These are phyloP conservation scores for Eurytoma californica DNA, from an alignment of 2,888 invertebrate species.

Conservation along the genomic window DNA sequence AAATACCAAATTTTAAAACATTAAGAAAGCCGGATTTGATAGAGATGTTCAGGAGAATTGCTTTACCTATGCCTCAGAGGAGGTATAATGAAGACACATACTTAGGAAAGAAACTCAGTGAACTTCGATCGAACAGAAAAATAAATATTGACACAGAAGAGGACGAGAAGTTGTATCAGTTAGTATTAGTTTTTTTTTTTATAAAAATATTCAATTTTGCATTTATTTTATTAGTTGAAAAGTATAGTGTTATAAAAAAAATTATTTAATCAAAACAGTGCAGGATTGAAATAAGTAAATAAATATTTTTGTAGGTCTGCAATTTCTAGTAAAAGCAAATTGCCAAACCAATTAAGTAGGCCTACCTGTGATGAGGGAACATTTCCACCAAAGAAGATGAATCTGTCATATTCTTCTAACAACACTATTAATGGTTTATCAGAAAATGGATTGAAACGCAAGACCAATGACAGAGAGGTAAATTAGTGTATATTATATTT, in stretches of 20 bases:
- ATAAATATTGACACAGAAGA: conserved; percentile 54
- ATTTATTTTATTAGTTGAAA: background rate
- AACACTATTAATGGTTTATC: conserved; percentile 30
- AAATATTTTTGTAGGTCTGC: conserved; percentile 18
- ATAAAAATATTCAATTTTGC: background rate
- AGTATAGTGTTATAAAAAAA: background rate
- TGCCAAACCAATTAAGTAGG: background rate
- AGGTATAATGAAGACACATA: conserved; percentile 55
- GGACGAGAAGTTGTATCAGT: conserved; percentile 54
- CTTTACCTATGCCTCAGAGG: conserved; percentile 69
- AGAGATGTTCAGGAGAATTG: conserved; percentile 67
- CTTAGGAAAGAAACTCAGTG: conserved; percentile 61
- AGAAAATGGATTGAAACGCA: conserved; percentile 47
- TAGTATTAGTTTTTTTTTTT: conserved; percentile 48
- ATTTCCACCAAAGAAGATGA: conserved; percentile 19
- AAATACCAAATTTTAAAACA: conserved; percentile 59
- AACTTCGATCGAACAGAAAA: conserved; percentile 57
- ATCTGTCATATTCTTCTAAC: conserved; percentile 1
- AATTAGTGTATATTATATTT: conserved; percentile 18
- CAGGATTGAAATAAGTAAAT: no score
- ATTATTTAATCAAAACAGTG: background rate
- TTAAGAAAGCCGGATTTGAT: conserved; percentile 64
- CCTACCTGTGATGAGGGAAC: background rate
- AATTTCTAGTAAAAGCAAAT: conserved; percentile 23
- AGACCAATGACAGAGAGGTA: conserved; percentile 39